Conservation (phyloP, 2,113 vertebrate species). For the Eulacestoma nigropectus region DNA sequence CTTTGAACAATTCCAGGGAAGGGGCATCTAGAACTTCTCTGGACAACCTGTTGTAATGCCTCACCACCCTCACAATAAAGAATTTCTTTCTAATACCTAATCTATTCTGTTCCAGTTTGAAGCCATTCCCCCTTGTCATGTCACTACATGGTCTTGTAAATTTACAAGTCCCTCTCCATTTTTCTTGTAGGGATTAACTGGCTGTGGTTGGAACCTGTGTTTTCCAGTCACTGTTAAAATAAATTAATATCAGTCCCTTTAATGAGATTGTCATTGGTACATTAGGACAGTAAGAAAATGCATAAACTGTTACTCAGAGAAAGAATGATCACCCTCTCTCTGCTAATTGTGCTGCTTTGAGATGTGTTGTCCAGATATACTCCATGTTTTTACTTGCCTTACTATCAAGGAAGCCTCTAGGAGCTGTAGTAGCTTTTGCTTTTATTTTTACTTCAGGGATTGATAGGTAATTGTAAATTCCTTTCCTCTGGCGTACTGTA, state of each 20-base stretch:
- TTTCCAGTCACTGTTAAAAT: background rate
- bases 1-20: background rate
- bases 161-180: background rate
- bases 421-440: background rate
- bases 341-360: background rate
- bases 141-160: background rate
- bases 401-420: background rate
- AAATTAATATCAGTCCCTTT: background rate
- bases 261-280: background rate
- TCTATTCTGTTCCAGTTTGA: background rate
- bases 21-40: background rate
- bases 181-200: background rate
- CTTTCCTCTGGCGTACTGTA: background rate
- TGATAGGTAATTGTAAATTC: background rate
- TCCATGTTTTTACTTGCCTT: background rate
- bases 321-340: background rate
- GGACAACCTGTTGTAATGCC: background rate
- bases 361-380: background rate
- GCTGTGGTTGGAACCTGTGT: background rate
- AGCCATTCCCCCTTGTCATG: background rate
- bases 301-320: background rate
- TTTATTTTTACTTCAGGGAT: background rate
- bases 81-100: background rate
- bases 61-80: background rate
- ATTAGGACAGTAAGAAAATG: background rate